These are phyloP conservation scores for Perizoma affinitatum DNA, from an alignment of 2,888 invertebrate species.

Conservation along the genomic window DNA sequence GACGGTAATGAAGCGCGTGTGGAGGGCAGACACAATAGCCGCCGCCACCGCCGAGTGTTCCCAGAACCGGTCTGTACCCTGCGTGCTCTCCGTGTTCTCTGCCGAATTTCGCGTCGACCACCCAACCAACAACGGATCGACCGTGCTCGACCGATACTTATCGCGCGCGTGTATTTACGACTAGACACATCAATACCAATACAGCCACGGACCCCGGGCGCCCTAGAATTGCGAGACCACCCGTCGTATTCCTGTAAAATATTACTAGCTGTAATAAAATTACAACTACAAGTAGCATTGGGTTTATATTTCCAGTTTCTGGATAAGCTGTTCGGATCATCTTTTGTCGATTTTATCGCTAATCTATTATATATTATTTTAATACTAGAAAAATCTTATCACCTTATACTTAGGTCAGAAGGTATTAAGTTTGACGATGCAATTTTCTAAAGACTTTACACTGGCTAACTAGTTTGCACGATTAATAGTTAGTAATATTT, in stretches of 20 bases:
- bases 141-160: constrained; percentile 70
- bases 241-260: constrained; percentile 53
- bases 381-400: not conserved
- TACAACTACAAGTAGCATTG: constrained; percentile 38
- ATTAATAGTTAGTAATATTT: constrained; percentile 15
- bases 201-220: constrained; percentile 55
- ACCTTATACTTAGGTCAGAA: no score
- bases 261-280: constrained; percentile 47
- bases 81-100: constrained; percentile 67
- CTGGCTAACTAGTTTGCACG: not conserved
- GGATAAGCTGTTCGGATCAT: not conserved
- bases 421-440: not conserved
- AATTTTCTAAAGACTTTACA: not conserved
- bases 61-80: constrained; percentile 70
- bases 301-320: constrained; percentile 14
- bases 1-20: constrained; percentile 73
- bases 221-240: constrained; percentile 63
- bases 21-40: constrained; percentile 78
- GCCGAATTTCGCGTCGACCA: constrained; percentile 83
- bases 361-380: not conserved
- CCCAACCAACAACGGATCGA: constrained; percentile 64
- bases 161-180: constrained; percentile 75
- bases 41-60: constrained; percentile 74
- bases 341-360: not conserved
- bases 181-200: constrained; percentile 66